Evolutionary conservation across 2,113 vertebrate genomes (phyloP).

Genomic region (Potamarius usumacintae): DNA sequence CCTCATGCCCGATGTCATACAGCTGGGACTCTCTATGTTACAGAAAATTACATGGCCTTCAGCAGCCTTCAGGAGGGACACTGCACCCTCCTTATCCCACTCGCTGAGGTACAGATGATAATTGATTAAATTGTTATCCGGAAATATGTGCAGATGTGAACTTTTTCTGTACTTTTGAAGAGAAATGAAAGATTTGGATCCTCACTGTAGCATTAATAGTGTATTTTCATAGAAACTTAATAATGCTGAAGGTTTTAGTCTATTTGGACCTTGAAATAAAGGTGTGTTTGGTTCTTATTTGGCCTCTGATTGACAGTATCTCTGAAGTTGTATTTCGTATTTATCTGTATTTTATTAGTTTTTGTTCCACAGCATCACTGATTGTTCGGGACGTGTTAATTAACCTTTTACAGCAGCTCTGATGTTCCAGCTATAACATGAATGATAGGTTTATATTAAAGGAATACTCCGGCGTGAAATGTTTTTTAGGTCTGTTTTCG

Average conservation of each 20-base stretch:
- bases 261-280: no score
- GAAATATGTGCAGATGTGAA: not conserved
- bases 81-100: slow-evolving; percentile 85
- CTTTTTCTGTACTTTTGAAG: not conserved
- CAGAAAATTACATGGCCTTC: slow-evolving; percentile 90
- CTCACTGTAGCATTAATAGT: not conserved
- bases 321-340: no score
- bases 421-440: no score
- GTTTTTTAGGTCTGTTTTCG: no score
- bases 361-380: no score
- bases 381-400: no score
- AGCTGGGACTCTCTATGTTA: slow-evolving; percentile 82
- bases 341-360: no score
- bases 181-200: not conserved
- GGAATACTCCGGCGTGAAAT: no score
- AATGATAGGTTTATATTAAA: not conserved
- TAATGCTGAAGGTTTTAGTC: no score
- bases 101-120: slow-evolving; percentile 80
- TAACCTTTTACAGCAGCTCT: no score
- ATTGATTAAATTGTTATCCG: not conserved
- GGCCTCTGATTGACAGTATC: not conserved
- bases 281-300: not conserved
- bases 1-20: slow-evolving; percentile 92
- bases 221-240: not conserved
- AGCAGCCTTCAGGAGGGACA: slow-evolving; percentile 85